A percentile compares a stretch with the other conserved stretches of the same genome.
These are phyloP conservation scores for Sitobion miscanthi DNA, from an alignment of 1,140 invertebrate species.

Conservation along the genomic window DNA sequence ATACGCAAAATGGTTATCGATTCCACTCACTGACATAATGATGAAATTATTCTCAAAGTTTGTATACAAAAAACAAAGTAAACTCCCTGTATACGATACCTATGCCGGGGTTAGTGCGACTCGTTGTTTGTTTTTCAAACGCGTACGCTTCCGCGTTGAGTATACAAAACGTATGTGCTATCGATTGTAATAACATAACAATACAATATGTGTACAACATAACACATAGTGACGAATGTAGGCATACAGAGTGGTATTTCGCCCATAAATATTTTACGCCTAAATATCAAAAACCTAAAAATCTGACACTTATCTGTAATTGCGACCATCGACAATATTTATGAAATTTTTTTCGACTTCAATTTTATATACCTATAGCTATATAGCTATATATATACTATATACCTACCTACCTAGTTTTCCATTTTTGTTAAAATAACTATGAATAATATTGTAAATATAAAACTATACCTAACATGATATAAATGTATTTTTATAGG, in stretches of 20 bases:
- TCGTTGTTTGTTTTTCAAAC: background rate
- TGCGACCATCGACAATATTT: background rate
- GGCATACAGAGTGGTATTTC: background rate
- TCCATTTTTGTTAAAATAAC: background rate
- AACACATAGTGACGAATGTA: background rate
- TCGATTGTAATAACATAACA: background rate
- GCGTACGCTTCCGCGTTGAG: background rate
- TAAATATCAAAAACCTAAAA: background rate
- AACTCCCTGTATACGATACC: background rate
- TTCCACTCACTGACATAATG: background rate
- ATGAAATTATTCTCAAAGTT: background rate
- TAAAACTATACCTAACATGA: background rate
- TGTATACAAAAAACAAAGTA: background rate
- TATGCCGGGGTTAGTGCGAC: background rate
- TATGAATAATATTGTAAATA: background rate
- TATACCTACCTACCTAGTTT: background rate
- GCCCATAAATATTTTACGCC: background rate
- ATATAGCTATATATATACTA: too few relatives aligned
- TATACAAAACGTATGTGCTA: background rate
- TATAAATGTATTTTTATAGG: background rate
- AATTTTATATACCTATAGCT: too few relatives aligned
- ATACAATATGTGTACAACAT: background rate
- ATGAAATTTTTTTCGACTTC: background rate
- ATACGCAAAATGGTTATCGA: background rate
- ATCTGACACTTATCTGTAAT: background rate